Base-by-base conservation (phyloP, 2,113 vertebrate genomes). In the Pseudopipra pipra region DNA sequence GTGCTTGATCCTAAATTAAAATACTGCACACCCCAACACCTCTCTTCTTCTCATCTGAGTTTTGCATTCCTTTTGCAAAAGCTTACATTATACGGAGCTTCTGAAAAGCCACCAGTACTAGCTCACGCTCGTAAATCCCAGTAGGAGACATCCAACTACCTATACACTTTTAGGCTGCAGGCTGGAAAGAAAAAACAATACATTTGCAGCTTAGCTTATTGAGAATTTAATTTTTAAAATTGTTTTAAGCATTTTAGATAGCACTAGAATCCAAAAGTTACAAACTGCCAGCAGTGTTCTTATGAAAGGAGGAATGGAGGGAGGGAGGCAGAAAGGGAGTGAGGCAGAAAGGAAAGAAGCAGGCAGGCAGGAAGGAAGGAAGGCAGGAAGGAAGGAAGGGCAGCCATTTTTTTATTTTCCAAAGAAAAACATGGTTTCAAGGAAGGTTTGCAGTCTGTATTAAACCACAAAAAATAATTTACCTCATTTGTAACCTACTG, bases 291-390 rank as follows among this genome's bases (percentile, higher is more conserved):
- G 43, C 18, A 37, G 16, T 20, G 28, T 55, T 59, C 27, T 33
- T 61, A 51, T 14, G 39, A n/a, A n/a, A n/a, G 28, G 51, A 37
- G 8, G 18, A 8, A 49, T 4, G 13, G 6, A 9, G 11, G 24
- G 5, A 21, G 12, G 7, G 18, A 14, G 17, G 4, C 4, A 10
- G 8, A 28, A 8, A 28, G 8, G 16, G 12, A 20, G 2, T 12
- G 7, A 39, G 18, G 19, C 6, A 13, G 25, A 8, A 9, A 33
- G 12, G 11, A 3, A 27, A 19, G 12, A 27, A 7, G 25, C 3
- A 23, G 25, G 35, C 3, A 21, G 6, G 18, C 3, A 51, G 14
- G n/a, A 3, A 56, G 6, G 23, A 13, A 39, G 13, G 17, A 6
- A 39, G 39, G 39, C 10, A 25, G 10, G 10, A 6, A 43, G 19